These are phyloP conservation scores for Gopherus evgoodei DNA, from an alignment of 2,113 vertebrate species.

Conservation along the genomic window DNA sequence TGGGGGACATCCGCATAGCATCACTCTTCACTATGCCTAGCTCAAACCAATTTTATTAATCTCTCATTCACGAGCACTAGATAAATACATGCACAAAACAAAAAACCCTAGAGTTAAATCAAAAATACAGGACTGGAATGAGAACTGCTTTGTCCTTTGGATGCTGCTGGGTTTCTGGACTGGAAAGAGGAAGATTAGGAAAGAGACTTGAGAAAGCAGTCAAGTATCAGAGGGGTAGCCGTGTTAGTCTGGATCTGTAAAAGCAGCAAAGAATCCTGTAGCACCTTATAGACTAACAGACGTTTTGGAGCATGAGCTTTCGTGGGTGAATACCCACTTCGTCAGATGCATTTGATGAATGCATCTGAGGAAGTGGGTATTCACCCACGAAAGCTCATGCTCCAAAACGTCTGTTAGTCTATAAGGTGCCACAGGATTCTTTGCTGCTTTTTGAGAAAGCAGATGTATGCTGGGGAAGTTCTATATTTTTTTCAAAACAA, in stretches of 20 bases:
- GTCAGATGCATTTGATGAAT: no score
- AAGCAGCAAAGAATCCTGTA: no score
- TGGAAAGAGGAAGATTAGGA: background rate
- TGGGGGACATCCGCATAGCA: no score
- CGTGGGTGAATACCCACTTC: no score
- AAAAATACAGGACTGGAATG: slow-evolving; percentile 9
- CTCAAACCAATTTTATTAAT: background rate
- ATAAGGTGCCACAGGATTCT: no score
- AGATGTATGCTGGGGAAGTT: background rate
- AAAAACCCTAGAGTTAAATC: background rate
- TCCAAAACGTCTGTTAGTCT: no score
- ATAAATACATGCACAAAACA: background rate
- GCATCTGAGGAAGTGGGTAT: no score
- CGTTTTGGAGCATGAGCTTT: no score
- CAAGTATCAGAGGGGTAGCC: no score
- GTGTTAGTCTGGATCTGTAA: no score
- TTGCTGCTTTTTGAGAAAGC: background rate
- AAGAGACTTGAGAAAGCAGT: background rate
- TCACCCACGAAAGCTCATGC: no score
- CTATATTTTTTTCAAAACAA: background rate
- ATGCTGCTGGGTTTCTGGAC: rapidly evolving
- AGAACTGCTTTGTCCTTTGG: background rate
- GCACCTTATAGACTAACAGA: no score
- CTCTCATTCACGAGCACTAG: background rate
- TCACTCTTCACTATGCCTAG: background rate